Base-by-base conservation (phyloP, 2,113 vertebrate species). In the Carassius carassius region DNA sequence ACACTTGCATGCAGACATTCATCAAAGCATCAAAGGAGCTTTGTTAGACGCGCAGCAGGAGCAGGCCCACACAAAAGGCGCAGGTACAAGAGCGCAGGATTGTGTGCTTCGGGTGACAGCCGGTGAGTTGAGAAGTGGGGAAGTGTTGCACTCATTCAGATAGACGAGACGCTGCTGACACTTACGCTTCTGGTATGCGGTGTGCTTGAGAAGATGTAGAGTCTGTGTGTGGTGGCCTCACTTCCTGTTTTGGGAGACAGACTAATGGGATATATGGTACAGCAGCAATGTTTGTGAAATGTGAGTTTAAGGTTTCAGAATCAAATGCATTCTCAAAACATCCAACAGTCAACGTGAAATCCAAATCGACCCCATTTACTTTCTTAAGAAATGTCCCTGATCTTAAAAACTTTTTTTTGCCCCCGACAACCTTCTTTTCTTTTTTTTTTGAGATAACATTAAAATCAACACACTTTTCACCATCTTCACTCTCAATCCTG, bases 161-260 rank as follows among this genome's bases (percentile, higher is more conserved):
- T 81, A 77, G 83, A n/a, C 70, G 56, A 85, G 82, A 76, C 37
- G 14, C 49, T 77, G 86, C 83, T 84, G 83, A 84, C 86, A 84
- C 78, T 81, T 69, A 78, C 37, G 67, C 83, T 85, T 83, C 82
- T 69, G 51, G 25, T 47, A 56, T 73, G 75, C 41, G 70, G 51
- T 49, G 73, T 67, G 79, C 9, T 21, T 81, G 79, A 80, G 69
- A 80, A 56, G 60, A 75, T 35, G 37, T 29, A 13, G n/a, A 47
- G 73, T 29, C 44, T 82, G 44, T 75, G n/a, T 63, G 41, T 13
- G 41, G 21, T 32, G 49, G 25, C 58, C 72, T 78, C 70, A 23
- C 58, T 76, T 87, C 21, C 16, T 29, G 77, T 62, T 75, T 67
- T 35, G 62, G 14, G 14, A 51, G 14, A 51, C 41, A 23, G 21